Conservation (phyloP, 2,113 vertebrate species). For the Prionailurus bengalensis region DNA sequence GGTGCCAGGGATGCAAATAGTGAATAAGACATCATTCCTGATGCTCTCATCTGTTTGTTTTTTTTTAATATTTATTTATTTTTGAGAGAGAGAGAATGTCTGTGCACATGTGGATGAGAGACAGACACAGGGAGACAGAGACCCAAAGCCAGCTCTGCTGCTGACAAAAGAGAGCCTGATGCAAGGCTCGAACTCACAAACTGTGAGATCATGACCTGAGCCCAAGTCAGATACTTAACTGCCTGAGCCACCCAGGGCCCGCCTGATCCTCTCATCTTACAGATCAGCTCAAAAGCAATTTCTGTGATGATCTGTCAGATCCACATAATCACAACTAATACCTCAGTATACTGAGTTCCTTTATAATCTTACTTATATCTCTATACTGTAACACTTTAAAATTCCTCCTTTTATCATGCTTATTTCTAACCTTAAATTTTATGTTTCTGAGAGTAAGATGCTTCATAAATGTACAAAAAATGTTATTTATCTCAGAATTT, state of each 20-base stretch:
- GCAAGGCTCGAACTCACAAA: too few species aligned
- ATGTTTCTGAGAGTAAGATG: background rate
- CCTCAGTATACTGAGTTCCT: background rate
- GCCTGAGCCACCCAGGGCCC: too few species aligned
- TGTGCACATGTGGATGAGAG: too few species aligned
- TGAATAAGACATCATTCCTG: background rate
- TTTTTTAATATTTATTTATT: too few species aligned
- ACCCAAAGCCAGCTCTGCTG: too few species aligned
- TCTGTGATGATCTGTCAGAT: slow-evolving; percentile 22
- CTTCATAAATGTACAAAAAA: background rate
- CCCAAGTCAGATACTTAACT: too few species aligned
- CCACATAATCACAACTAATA: background rate
- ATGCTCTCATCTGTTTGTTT: background rate
- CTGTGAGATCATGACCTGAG: too few species aligned
- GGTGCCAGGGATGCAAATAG: background rate
- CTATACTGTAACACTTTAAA: background rate
- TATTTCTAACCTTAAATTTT: slow-evolving; percentile 15
- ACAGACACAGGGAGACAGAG: too few species aligned
- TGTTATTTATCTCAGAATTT: background rate
- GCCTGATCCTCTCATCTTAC: too few species aligned
- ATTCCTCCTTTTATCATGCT: background rate
- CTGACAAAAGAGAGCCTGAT: too few species aligned
- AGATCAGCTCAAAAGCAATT: slow-evolving; percentile 20
- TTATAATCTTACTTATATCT: slow-evolving; percentile 16
- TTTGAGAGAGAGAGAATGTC: too few species aligned